Percentiles rank a stretch among this genome's conserved stretches.
phyloP scores from a whole-genome alignment of 2,113 vertebrate genomes.

The Hucho hucho region DNA sequence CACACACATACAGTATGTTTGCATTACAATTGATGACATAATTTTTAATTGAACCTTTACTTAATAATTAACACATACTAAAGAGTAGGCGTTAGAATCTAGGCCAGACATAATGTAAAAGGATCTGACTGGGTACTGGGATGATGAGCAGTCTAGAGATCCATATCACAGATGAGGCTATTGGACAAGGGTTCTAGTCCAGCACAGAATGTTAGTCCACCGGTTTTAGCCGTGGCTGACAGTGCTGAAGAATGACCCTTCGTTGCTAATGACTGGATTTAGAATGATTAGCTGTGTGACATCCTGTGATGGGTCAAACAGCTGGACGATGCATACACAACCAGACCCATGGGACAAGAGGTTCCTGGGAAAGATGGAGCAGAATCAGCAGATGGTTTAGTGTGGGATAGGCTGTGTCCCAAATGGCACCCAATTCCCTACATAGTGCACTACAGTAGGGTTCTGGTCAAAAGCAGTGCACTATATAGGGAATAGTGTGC shows the following conservation, averaged over 20 bases:
- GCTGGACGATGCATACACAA: constrained; percentile 50
- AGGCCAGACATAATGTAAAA: background rate
- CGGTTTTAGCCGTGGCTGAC: background rate
- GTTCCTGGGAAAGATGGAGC: constrained; percentile 33
- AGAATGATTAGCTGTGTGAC: constrained; percentile 22
- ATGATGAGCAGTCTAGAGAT: background rate
- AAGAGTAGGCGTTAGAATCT: background rate
- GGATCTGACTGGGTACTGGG: background rate
- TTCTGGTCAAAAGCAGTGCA: too few species aligned
- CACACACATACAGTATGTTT: background rate
- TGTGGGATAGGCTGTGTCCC: constrained; percentile 1
- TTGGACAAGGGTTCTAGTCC: background rate
- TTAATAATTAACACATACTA: too few species aligned
- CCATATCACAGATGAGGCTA: background rate
- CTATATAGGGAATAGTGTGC: constrained; percentile 6
- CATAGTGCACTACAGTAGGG: background rate
- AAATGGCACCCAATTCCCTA: too few species aligned
- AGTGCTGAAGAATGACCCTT: constrained; percentile 5
- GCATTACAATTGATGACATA: background rate
- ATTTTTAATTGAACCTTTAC: too few species aligned
- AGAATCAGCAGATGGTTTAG: constrained; percentile 44
- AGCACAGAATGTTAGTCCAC: background rate
- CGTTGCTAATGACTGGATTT: too few species aligned
- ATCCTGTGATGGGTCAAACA: constrained; percentile 46
- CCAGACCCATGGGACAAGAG: constrained; percentile 29